Evolutionary conservation across 2,113 vertebrate genomes (phyloP).

Genomic region (Cynopterus brachyotis): DNA sequence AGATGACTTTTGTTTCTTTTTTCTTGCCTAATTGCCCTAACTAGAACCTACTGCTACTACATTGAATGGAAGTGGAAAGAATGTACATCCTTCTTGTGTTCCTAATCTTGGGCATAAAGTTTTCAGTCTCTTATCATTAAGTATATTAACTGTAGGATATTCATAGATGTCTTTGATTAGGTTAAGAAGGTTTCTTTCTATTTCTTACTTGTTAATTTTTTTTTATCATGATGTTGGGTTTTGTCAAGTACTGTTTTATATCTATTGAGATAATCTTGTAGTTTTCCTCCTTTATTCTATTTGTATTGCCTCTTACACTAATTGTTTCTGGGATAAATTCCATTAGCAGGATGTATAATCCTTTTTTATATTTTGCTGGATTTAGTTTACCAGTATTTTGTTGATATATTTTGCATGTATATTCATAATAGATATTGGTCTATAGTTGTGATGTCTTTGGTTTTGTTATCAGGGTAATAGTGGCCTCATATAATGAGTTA

Average conservation of each 20-base stretch:
- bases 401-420: not conserved
- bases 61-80: not conserved
- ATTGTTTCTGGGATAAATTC: not conserved
- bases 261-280: not conserved
- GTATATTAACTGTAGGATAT: not conserved
- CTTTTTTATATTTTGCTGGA: not conserved
- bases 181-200: not conserved
- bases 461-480: not conserved
- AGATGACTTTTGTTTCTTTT: not conserved
- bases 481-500: not conserved
- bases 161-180: not conserved
- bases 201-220: not conserved
- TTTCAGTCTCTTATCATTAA: not conserved
- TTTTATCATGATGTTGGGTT: not conserved
- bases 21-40: not conserved
- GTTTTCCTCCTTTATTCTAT: not conserved
- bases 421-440: not conserved
- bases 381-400: not conserved
- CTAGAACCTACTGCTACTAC: not conserved
- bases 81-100: not conserved
- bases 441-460: not conserved
- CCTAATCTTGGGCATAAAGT: not conserved
- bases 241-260: not conserved
- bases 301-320: not conserved
- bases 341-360: not conserved